These are phyloP conservation scores for Ctenochaetus hawaiiensis DNA, from an alignment of 2,797 vertebrate species.

Conservation along the genomic window DNA sequence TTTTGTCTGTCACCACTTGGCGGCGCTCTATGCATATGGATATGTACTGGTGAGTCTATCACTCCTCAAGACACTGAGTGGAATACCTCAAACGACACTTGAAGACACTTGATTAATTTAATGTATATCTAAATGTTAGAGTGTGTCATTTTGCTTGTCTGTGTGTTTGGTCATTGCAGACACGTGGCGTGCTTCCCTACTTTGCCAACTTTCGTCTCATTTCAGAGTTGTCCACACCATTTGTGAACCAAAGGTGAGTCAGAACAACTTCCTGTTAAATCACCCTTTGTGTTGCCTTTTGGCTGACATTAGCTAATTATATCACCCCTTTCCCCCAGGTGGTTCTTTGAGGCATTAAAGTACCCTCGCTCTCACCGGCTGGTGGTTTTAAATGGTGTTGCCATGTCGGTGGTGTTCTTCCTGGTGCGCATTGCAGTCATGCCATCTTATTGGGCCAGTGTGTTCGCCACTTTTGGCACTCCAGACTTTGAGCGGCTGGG, in stretches of 20 bases:
- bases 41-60: constrained; percentile 87
- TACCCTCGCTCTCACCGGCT: constrained; percentile 83
- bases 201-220: constrained; percentile 91
- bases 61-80: not conserved
- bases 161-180: constrained; percentile 68
- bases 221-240: constrained; percentile 89
- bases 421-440: constrained; percentile 87
- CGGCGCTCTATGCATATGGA: constrained; percentile 91
- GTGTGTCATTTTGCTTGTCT: not conserved
- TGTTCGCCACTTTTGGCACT: constrained; percentile 87
- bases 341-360: constrained; percentile 86
- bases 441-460: constrained; percentile 87
- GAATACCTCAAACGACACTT: not conserved
- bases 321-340: constrained; percentile 66
- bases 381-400: constrained; percentile 84
- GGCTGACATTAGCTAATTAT: not conserved
- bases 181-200: constrained; percentile 86
- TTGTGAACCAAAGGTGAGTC: constrained; percentile 88
- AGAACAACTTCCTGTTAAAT: too few relatives aligned
- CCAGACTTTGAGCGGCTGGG: constrained; percentile 85
- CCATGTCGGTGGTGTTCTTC: constrained; percentile 87
- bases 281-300: not conserved
- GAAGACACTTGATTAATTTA: not conserved
- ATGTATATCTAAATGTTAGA: not conserved
- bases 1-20: constrained; percentile 89